Conservation (phyloP, 2,797 vertebrate genomes). For the Champsocephalus esox region DNA sequence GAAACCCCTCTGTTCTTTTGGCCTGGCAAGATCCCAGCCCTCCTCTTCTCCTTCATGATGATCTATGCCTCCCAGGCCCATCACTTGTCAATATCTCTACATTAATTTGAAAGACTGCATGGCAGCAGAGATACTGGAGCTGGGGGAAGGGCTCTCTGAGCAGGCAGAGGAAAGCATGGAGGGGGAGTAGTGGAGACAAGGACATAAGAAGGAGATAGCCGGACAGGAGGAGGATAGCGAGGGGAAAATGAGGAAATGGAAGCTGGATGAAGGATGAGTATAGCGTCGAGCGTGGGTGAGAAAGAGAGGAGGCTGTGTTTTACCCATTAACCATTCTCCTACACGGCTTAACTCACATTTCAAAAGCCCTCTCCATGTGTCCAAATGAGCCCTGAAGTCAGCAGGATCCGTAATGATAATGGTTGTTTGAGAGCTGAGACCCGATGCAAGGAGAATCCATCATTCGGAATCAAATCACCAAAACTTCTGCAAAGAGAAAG, state of each 20-base stretch:
- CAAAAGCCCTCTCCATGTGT: slow-evolving; percentile 48
- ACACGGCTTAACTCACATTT: slow-evolving; percentile 40
- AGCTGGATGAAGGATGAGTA: slow-evolving; percentile 43
- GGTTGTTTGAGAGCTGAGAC: slow-evolving; percentile 56
- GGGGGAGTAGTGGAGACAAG: slow-evolving; percentile 62
- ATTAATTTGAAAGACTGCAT: slow-evolving; percentile 91
- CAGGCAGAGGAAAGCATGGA: slow-evolving; percentile 43
- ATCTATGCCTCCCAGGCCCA: slow-evolving; percentile 91
- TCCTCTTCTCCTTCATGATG: slow-evolving; percentile 77
- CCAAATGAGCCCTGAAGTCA: slow-evolving; percentile 53
- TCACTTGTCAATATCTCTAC: slow-evolving; percentile 98
- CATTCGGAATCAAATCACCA: slow-evolving; percentile 39
- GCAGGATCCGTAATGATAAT: slow-evolving; percentile 61
- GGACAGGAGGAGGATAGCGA: slow-evolving; percentile 37
- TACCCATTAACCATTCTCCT: slow-evolving; percentile 42
- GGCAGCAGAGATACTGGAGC: slow-evolving; percentile 53
- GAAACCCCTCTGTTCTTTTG: slow-evolving; percentile 21
- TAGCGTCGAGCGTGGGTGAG: slow-evolving; percentile 8
- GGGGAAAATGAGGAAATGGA: slow-evolving; percentile 56
- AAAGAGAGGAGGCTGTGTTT: slow-evolving; percentile 38
- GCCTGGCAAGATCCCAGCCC: slow-evolving; percentile 16
- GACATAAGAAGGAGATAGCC: slow-evolving; percentile 75
- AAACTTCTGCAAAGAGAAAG: slow-evolving; percentile 24
- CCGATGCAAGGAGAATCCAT: slow-evolving; percentile 46
- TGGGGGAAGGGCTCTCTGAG: slow-evolving; percentile 60